These are phyloP conservation scores for Pogonomyrmex barbatus DNA, from an alignment of 1,140 invertebrate genomes.

Conservation along the genomic window DNA sequence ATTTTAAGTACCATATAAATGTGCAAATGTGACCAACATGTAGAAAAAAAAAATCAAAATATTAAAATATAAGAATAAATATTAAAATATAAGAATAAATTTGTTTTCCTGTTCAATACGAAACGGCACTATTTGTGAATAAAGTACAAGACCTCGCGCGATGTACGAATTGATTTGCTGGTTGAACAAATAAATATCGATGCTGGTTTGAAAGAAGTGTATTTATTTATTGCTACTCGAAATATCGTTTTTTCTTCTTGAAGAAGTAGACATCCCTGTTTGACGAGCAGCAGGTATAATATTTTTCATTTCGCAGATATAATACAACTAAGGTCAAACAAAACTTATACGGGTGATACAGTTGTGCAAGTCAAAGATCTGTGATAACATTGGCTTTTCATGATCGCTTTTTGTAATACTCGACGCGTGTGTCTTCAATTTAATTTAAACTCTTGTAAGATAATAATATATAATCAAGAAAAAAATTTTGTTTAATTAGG, in stretches of 20 bases:
- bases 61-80: conserved; percentile 20
- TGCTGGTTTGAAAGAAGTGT: conserved; percentile 72
- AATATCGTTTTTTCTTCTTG: conserved; percentile 63
- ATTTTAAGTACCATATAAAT: background rate
- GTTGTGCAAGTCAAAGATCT: background rate
- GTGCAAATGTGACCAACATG: conserved; percentile 8
- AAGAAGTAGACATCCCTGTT: conserved; percentile 48
- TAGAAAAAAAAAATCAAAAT: background rate
- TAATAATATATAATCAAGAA: background rate
- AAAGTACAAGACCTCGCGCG: conserved; percentile 33
- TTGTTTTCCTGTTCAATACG: background rate
- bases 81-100: background rate
- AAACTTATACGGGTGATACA: conserved; percentile 31
- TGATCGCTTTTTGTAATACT: conserved; percentile 16
- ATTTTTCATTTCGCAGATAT: conserved; percentile 46
- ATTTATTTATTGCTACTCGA: conserved; percentile 71
- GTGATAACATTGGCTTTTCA: conserved; percentile 21
- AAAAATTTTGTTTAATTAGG: conserved; percentile 37
- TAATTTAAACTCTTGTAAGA: conserved; percentile 24
- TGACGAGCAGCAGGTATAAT: conserved; percentile 61
- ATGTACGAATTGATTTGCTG: conserved; percentile 50
- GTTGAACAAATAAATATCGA: conserved; percentile 60
- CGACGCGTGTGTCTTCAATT: conserved; percentile 4
- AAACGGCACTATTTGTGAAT: conserved; percentile 27
- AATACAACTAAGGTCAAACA: conserved; percentile 63